Percentiles rank a stretch among this genome's conserved stretches.
Conservation (phyloP, 2,888 invertebrate genomes). For the Ecdyonurus torrentis region DNA sequence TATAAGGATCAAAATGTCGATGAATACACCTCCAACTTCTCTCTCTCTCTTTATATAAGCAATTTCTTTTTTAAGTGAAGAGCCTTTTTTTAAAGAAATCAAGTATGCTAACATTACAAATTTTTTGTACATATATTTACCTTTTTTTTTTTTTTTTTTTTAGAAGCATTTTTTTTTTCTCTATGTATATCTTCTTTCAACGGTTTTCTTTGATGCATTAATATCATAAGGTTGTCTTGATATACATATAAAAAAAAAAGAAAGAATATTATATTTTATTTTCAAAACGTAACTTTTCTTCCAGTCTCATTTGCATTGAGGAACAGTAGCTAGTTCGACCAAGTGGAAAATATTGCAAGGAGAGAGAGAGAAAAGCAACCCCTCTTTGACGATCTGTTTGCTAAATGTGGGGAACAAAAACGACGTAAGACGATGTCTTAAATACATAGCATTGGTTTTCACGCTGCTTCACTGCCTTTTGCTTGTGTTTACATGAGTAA, state of each 20-base stretch:
- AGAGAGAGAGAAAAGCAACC: too few relatives aligned
- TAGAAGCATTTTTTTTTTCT: too few relatives aligned
- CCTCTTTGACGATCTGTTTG: neutral
- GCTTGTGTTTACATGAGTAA: too few relatives aligned
- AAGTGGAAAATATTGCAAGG: neutral
- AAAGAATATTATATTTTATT: neutral
- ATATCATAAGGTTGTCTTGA: too few relatives aligned
- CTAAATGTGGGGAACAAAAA: too few relatives aligned
- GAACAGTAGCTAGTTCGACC: neutral
- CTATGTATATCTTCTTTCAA: neutral
- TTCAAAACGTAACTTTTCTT: neutral
- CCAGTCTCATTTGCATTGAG: neutral
- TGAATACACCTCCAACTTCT: neutral
- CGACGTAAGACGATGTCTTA: too few relatives aligned
- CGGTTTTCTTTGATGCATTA: neutral
- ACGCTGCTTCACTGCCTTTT: too few relatives aligned
- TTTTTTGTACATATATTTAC: neutral
- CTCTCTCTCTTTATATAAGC: neutral
- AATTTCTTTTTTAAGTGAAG: neutral
- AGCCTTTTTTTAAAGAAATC: neutral
- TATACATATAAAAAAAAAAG: too few relatives aligned
- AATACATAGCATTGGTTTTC: too few relatives aligned
- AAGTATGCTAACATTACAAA: neutral
- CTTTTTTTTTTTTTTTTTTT: too few relatives aligned
- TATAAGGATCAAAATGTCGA: neutral